These are phyloP conservation scores for Epirrhoe alternata DNA, from an alignment of 2,888 invertebrate genomes.

Conservation along the genomic window DNA sequence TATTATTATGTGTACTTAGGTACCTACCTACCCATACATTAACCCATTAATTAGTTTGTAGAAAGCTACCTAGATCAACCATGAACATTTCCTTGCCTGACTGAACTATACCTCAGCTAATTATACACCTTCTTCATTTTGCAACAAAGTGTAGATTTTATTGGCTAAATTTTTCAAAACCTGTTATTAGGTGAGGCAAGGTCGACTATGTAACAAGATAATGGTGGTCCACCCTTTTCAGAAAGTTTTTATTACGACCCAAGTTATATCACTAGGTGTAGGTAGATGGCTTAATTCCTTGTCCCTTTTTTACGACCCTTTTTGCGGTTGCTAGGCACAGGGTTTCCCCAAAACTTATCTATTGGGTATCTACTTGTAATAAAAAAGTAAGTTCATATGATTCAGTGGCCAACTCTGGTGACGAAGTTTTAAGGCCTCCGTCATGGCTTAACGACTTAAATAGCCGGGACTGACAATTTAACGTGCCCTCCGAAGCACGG, in stretches of 20 bases:
- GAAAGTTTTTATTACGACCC: slow-evolving; percentile 16
- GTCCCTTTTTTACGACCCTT: slow-evolving; percentile 19
- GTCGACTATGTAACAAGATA: slow-evolving; percentile 12
- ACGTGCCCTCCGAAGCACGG: no score
- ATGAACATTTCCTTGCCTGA: neutral
- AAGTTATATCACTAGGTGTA: slow-evolving; percentile 7
- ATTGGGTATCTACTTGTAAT: neutral
- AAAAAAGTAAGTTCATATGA: no score
- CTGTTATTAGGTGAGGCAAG: slow-evolving; percentile 10
- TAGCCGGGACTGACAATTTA: no score
- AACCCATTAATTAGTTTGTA: no score
- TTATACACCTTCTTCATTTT: neutral
- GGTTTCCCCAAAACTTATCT: neutral
- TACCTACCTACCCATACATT: no score
- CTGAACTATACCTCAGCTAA: neutral
- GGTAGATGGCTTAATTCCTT: slow-evolving; percentile 2
- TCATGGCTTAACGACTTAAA: no score
- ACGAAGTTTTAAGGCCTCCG: no score
- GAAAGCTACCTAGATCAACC: neutral
- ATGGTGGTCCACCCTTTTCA: slow-evolving; percentile 26
- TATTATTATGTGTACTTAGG: no score
- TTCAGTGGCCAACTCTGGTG: no score
- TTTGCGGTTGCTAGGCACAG: slow-evolving; percentile 5
- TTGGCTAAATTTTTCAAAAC: slow-evolving; percentile 3
- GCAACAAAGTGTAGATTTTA: slow-evolving; percentile 1